Conservation (phyloP, 2,888 invertebrate species). For the Catocala fraxini region DNA sequence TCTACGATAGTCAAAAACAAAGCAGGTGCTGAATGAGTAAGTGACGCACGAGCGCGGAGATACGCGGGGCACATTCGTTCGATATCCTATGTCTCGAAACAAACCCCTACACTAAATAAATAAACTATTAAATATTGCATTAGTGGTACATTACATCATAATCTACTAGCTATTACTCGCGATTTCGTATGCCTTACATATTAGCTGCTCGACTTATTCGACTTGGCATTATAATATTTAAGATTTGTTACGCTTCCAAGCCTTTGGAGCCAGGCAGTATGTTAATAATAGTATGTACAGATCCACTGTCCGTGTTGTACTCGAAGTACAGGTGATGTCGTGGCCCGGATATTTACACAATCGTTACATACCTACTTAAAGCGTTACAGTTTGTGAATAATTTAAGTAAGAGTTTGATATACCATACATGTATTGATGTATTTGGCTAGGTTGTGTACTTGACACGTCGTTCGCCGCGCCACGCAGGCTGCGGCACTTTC, state of each 20-base stretch:
- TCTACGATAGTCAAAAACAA: constrained; percentile 9
- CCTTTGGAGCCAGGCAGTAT: constrained; percentile 1
- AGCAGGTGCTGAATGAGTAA: constrained; percentile 4
- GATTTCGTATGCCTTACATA: background rate
- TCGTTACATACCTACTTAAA: constrained; percentile 55
- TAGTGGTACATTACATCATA: constrained; percentile 29
- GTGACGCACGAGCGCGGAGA: too few relatives aligned
- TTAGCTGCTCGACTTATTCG: constrained; percentile 8
- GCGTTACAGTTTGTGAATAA: constrained; percentile 59
- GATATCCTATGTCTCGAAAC: constrained; percentile 12
- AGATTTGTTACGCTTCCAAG: background rate
- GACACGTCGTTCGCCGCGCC: constrained; percentile 10
- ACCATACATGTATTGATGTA: constrained; percentile 36
- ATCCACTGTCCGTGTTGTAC: background rate
- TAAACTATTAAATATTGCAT: constrained; percentile 47
- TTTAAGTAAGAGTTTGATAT: constrained; percentile 27
- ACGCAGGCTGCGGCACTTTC: constrained; percentile 9
- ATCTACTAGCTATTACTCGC: constrained; percentile 18
- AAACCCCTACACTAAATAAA: constrained; percentile 34
- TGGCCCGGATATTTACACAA: constrained; percentile 40
- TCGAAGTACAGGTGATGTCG: constrained; percentile 13
- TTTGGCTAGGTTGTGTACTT: constrained; percentile 35
- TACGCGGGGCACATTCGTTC: background rate
- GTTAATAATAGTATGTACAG: background rate
- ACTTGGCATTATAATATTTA: background rate